Percentiles rank a stretch among this genome's conserved stretches.
These are phyloP conservation scores for Meteorus cinctellus DNA, from an alignment of 2,888 invertebrate species.

Conservation along the genomic window DNA sequence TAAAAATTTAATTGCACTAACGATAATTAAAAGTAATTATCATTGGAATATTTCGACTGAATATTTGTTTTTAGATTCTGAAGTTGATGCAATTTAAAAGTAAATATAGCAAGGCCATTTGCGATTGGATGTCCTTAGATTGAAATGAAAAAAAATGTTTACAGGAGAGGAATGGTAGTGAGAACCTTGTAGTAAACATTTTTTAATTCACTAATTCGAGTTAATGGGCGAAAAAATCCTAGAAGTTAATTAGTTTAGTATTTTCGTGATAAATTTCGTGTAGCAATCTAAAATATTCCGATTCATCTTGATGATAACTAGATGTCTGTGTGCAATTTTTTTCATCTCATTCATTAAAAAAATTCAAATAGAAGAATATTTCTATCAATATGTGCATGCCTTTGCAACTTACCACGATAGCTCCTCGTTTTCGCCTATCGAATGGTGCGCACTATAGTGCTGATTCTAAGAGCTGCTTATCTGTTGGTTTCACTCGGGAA, in stretches of 20 bases:
- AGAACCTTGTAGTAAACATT: background rate
- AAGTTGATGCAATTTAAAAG: background rate
- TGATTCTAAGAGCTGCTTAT: slow-evolving; percentile 11
- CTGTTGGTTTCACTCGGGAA: background rate
- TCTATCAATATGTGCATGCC: background rate
- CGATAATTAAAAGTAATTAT: too few species aligned
- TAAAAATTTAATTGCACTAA: too few species aligned
- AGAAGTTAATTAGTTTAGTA: background rate
- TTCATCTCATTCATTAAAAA: background rate
- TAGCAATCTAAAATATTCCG: background rate
- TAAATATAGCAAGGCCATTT: background rate
- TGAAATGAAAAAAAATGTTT: background rate
- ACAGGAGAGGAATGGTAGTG: too few species aligned
- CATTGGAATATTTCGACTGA: too few species aligned
- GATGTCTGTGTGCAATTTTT: background rate
- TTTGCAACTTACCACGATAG: background rate
- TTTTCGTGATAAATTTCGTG: background rate
- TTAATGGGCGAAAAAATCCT: slow-evolving; percentile 26
- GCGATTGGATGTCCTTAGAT: background rate
- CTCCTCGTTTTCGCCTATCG: slow-evolving; percentile 3
- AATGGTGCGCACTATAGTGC: slow-evolving; percentile 28
- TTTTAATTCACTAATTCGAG: slow-evolving; percentile 5
- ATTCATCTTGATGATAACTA: background rate
- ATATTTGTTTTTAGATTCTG: too few species aligned
- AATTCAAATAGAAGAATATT: background rate